phyloP scores from a whole-genome alignment of 1,140 invertebrate genomes.

The Heterodera schachtii region DNA sequence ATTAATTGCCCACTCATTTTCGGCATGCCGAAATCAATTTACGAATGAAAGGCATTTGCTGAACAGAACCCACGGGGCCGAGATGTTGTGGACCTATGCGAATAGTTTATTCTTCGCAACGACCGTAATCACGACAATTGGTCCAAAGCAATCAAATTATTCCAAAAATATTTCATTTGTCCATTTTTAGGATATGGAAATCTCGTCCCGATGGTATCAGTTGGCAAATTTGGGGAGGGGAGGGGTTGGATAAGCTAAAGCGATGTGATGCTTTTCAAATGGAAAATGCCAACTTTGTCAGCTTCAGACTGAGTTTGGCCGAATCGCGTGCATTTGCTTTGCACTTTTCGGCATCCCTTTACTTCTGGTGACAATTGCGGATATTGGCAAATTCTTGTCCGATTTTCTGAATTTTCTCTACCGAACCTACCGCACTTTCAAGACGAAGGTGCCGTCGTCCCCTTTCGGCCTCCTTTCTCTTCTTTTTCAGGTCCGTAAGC shows the following conservation, averaged over 20 bases:
- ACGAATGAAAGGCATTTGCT: conserved; percentile 63
- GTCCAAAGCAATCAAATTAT: conserved; percentile 29
- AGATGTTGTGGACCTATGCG: conserved; percentile 62
- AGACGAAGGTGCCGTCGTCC: conserved; percentile 8
- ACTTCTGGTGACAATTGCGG: conserved; percentile 69
- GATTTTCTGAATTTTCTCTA: conserved; percentile 61
- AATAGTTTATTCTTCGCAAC: conserved; percentile 65
- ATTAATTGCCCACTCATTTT: conserved; percentile 52
- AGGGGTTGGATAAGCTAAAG: too few species aligned
- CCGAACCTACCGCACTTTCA: conserved; percentile 30
- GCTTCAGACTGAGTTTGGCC: conserved; percentile 66
- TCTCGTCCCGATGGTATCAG: conserved; percentile 67
- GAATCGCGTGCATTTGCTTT: conserved; percentile 70
- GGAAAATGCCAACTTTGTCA: background rate
- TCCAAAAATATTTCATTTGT: conserved; percentile 8
- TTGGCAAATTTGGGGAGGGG: too few species aligned
- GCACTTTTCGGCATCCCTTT: conserved; percentile 70
- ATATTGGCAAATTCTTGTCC: conserved; percentile 67
- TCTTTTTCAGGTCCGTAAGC: conserved; percentile 55
- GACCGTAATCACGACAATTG: conserved; percentile 66
- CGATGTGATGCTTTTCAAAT: too few species aligned
- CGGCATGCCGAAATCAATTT: conserved; percentile 61
- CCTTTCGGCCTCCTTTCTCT: background rate
- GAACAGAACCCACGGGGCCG: conserved; percentile 55
- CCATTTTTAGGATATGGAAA: conserved; percentile 69